Conservation (phyloP, 2,888 invertebrate genomes). For the Hydrotaea diabolus region DNA sequence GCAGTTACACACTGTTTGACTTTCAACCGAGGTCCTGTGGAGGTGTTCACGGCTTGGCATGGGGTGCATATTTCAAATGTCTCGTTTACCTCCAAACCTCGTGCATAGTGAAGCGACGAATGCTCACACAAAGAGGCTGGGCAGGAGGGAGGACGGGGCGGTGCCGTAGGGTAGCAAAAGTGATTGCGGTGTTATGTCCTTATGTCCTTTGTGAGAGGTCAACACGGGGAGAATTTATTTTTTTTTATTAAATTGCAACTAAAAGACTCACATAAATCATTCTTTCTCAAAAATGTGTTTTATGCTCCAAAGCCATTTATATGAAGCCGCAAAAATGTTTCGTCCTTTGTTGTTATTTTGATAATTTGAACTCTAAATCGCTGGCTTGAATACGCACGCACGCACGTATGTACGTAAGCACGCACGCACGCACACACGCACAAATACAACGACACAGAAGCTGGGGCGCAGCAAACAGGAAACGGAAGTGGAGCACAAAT, state of each 20-base stretch:
- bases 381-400: not conserved
- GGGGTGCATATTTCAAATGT: constrained; percentile 7
- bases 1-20: not conserved
- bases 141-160: not conserved
- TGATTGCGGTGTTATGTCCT: not conserved
- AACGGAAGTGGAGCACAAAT: constrained; percentile 21
- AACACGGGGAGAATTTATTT: not conserved
- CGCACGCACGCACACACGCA: not conserved
- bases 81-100: not conserved
- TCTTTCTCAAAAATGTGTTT: not conserved
- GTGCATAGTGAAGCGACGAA: not conserved
- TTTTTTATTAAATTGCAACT: constrained; percentile 6
- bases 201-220: not conserved
- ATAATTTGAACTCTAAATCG: not conserved
- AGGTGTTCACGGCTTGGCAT: not conserved
- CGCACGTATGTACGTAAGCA: not conserved
- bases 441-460: not conserved
- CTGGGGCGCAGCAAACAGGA: not conserved
- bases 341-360: constrained; percentile 8
- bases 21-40: not conserved
- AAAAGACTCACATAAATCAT: constrained; percentile 25
- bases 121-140: not conserved
- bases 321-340: constrained; percentile 1
- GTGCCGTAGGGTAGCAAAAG: not conserved
- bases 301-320: constrained; percentile 11